Conservation (phyloP, 2,888 invertebrate genomes). For the Diaphora mendica region DNA sequence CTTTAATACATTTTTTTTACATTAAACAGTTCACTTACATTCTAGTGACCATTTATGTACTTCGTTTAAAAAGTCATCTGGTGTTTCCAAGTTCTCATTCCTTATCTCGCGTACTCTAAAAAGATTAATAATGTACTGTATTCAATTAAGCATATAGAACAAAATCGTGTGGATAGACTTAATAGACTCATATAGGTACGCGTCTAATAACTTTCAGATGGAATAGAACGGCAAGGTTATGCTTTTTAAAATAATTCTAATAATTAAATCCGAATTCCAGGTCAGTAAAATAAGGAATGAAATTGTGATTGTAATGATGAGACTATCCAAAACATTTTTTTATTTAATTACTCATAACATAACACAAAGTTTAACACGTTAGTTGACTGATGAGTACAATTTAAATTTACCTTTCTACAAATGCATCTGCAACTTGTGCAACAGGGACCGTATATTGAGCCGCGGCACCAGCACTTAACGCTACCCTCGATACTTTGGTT, state of each 20-base stretch:
- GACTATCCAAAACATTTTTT: neutral
- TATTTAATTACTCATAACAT: too few relatives aligned
- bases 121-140: neutral
- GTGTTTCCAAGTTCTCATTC: constrained; percentile 86
- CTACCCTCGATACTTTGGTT: constrained; percentile 91
- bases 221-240: neutral
- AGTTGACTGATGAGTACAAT: neutral
- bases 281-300: neutral
- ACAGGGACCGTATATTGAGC: constrained; percentile 90
- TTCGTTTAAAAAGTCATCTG: constrained; percentile 89
- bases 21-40: constrained; percentile 83
- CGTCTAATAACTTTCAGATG: neutral
- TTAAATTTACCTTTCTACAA: constrained; percentile 87
- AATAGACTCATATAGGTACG: too few relatives aligned
- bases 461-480: constrained; percentile 91
- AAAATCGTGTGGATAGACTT: neutral
- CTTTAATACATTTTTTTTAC: neutral
- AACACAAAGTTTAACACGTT: neutral
- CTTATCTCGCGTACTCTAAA: constrained; percentile 86
- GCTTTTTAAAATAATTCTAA: neutral
- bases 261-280: neutral
- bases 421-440: constrained; percentile 89
- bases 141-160: neutral
- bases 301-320: neutral
- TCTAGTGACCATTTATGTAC: constrained; percentile 93